These are phyloP conservation scores for Astreopora myriophthalma DNA, from an alignment of 64 coral and sea anemone species.

Conservation along the genomic window DNA sequence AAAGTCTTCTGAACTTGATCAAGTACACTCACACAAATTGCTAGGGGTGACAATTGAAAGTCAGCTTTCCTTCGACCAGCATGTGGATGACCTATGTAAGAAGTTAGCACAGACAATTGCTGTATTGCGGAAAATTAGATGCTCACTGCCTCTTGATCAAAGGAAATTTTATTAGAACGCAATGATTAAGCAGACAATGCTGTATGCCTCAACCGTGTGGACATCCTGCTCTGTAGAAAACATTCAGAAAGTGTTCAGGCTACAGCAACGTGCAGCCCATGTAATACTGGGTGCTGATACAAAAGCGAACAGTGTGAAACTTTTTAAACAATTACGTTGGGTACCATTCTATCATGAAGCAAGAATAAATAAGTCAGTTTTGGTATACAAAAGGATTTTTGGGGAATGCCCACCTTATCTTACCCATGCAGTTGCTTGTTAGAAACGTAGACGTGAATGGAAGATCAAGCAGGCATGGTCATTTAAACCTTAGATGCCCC, in stretches of 20 bases:
- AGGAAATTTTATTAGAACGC: constrained; percentile 13
- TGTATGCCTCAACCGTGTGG: constrained; percentile 4
- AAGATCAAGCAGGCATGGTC: constrained; percentile 36
- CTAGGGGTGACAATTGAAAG: constrained; percentile 20
- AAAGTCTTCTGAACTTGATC: constrained; percentile 16
- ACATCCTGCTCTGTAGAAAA: not conserved
- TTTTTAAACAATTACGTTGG: constrained; percentile 68
- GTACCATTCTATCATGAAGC: constrained; percentile 55
- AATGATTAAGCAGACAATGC: constrained; percentile 41
- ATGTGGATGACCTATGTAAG: constrained; percentile 32
- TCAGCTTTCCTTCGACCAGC: constrained; percentile 30
- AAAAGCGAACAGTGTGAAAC: not conserved
- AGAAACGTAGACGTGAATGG: not conserved
- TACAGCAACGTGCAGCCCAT: constrained; percentile 70
- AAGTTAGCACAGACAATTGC: constrained; percentile 13
- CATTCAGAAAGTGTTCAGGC: not conserved
- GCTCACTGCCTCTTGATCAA: constrained; percentile 19
- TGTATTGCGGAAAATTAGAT: constrained; percentile 12
- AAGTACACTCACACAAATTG: constrained; percentile 32
- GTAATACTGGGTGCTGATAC: no score
- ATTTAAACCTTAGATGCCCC: constrained; percentile 47
- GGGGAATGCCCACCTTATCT: constrained; percentile 43
- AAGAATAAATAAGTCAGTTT: constrained; percentile 49
- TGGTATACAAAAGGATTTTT: constrained; percentile 62
- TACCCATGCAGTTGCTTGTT: not conserved